These are phyloP conservation scores for Orthosia gracilis DNA, from an alignment of 2,888 invertebrate species.

Conservation along the genomic window DNA sequence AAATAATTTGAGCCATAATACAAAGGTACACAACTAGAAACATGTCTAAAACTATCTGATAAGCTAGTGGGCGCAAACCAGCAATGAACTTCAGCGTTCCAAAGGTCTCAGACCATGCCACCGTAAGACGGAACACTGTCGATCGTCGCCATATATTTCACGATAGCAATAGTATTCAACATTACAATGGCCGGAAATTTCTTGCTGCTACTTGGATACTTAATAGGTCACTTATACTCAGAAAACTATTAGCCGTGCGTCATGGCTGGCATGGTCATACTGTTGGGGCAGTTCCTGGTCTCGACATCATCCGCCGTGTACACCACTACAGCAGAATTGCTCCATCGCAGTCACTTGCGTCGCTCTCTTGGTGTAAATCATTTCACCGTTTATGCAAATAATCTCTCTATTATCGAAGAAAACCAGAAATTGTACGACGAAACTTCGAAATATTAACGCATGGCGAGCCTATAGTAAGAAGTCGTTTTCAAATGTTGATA, in stretches of 20 bases:
- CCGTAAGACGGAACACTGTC: slow-evolving; percentile 49
- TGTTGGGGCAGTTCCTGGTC: slow-evolving; percentile 69
- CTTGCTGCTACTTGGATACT: slow-evolving; percentile 70
- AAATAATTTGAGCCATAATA: slow-evolving; percentile 14
- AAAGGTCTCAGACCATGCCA: slow-evolving; percentile 54
- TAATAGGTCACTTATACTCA: slow-evolving; percentile 65
- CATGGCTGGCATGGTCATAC: slow-evolving; percentile 66
- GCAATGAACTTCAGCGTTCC: slow-evolving; percentile 65
- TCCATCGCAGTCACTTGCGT: slow-evolving; percentile 57
- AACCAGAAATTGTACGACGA: slow-evolving; percentile 66
- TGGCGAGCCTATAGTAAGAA: slow-evolving; percentile 14
- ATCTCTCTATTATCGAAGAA: slow-evolving; percentile 74
- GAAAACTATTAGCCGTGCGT: slow-evolving; percentile 56
- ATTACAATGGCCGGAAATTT: slow-evolving; percentile 69
- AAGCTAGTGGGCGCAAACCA: slow-evolving; percentile 36
- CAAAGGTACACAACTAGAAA: slow-evolving; percentile 8
- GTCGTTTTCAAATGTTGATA: slow-evolving; percentile 69
- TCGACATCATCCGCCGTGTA: slow-evolving; percentile 67
- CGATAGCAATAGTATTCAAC: slow-evolving; percentile 68
- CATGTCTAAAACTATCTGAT: slow-evolving; percentile 8
- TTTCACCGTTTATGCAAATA: slow-evolving; percentile 71
- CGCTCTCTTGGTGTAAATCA: slow-evolving; percentile 65
- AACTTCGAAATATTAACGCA: slow-evolving; percentile 35
- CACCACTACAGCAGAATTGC: slow-evolving; percentile 64
- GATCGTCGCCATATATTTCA: slow-evolving; percentile 54